Base-by-base conservation (phyloP, 2,797 vertebrate genomes). In the Enteromius unitaeniatus region DNA sequence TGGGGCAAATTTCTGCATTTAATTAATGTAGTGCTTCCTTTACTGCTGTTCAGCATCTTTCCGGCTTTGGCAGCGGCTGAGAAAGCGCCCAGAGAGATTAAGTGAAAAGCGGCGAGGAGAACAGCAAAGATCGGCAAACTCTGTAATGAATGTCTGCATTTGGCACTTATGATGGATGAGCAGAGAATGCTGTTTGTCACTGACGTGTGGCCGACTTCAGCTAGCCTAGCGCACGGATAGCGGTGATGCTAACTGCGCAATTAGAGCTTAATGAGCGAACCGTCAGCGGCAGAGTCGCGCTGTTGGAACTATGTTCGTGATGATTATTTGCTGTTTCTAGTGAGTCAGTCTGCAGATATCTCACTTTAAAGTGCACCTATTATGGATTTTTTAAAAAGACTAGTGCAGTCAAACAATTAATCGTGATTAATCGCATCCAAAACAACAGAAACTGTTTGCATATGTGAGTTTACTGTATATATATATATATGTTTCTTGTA, bases 1-100 rank as follows among this genome's bases (percentile, higher is more conserved):
- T 92, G 92, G 93, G 93, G 95, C 91, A 95, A 94, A 95, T 94
- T 94, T 93, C 93, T 92, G 92, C 89, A 89, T 95, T 94, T 95
- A 95, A 95, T 95, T 95, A 96, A 95, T 94, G 93, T 91, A 92
- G 91, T 91, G 92, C 91, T 91, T 92, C 90, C 87, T 92, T 93
- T 94, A 91, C 88, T 88, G 89, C 92, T 88, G 92, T 93, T 95
- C 94, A 95, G 95, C 95, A 94, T 93, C 92, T 95, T 95, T 93
- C 90, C 87, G 42, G 78, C 87, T 64, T 86, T 90, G 87, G 88
- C 84, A 88, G 81, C 80, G 90, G 68, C 85, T 85, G 73, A 86
- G 85, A 88, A 90, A 64, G 83, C 91, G 90, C 89, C 90, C 62
- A 53, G 78, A 84, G 65, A 86, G 83, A 87, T 85, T 82, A 86